Conservation (phyloP, 2,888 invertebrate species). For the Augochlorella aurata region DNA sequence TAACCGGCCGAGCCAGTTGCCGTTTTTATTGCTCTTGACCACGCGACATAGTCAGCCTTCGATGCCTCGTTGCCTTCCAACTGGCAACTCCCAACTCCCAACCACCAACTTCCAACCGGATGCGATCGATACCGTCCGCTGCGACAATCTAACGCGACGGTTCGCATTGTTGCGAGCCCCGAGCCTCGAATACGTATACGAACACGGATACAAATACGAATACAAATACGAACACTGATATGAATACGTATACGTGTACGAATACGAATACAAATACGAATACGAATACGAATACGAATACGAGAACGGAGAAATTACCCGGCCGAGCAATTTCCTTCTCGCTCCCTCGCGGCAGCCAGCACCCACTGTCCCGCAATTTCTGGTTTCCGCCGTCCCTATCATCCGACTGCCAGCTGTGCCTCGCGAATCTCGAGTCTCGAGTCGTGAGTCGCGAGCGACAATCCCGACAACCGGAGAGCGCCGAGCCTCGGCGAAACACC, state of each 20-base stretch:
- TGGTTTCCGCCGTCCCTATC: background rate
- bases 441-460: too few relatives aligned
- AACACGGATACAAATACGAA: too few relatives aligned
- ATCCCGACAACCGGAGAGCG: background rate
- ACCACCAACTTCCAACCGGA: conserved; percentile 40
- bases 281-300: background rate
- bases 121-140: conserved; percentile 56
- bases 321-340: background rate
- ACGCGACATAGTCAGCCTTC: conserved; percentile 59
- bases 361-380: background rate
- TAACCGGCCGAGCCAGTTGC: conserved; percentile 36
- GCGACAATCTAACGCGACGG: conserved; percentile 59
- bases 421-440: too few relatives aligned
- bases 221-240: too few relatives aligned
- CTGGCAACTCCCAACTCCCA: too few relatives aligned
- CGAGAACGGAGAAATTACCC: conserved; percentile 27
- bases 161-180: conserved; percentile 48
- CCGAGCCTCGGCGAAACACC: background rate
- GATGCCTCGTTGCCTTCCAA: conserved; percentile 45
- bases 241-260: too few relatives aligned
- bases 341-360: background rate
- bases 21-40: conserved; percentile 58
- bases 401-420: conserved; percentile 22
- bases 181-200: background rate
- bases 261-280: background rate